Conservation (phyloP, 2,113 vertebrate genomes). For the Desmodus rotundus region DNA sequence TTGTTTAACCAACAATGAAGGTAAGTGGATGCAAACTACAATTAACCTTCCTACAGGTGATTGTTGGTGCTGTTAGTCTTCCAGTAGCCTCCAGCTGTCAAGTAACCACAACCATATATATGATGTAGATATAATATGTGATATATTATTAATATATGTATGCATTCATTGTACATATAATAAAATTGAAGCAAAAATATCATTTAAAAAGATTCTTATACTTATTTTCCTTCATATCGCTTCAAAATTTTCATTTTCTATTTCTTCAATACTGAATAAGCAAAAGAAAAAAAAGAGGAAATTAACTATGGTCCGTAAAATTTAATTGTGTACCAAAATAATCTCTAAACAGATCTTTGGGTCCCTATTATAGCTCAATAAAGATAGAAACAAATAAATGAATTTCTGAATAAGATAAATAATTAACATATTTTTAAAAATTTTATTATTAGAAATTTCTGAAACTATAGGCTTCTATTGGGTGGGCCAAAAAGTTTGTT, state of each 20-base stretch:
- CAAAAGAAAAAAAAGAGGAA: background rate
- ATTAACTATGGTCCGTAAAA: background rate
- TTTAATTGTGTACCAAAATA: background rate
- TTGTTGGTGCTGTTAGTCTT: slow-evolving; percentile 19
- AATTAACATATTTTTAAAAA: background rate
- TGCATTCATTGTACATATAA: background rate
- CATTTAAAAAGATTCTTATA: background rate
- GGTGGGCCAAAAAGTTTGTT: too few relatives aligned
- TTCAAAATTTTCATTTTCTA: background rate
- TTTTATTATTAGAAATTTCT: slow-evolving; percentile 9
- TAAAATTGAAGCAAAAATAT: background rate
- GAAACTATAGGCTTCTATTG: background rate
- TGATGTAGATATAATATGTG: background rate
- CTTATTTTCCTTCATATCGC: background rate
- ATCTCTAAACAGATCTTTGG: background rate
- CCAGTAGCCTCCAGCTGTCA: background rate
- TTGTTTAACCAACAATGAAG: slow-evolving; percentile 28
- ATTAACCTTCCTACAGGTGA: background rate
- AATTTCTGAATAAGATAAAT: background rate
- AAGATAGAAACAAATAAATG: background rate
- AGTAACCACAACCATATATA: background rate
- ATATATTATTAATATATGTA: background rate
- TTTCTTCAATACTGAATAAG: background rate
- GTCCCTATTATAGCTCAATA: background rate
- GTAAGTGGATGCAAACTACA: background rate